These are phyloP conservation scores for Lydus trimaculatus DNA, from an alignment of 2,888 invertebrate genomes.

Conservation along the genomic window DNA sequence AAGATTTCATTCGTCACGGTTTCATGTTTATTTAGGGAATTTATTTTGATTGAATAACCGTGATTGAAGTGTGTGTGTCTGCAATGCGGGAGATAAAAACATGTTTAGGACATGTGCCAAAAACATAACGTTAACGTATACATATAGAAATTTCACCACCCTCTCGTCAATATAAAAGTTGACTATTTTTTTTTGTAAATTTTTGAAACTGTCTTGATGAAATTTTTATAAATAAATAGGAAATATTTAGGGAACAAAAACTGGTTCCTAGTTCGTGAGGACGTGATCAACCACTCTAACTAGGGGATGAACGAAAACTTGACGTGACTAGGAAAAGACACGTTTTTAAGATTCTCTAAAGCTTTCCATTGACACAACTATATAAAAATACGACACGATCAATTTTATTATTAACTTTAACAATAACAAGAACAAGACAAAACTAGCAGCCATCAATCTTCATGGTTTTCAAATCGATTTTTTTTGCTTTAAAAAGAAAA, in stretches of 20 bases:
- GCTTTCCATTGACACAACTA: background rate
- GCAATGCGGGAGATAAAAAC: background rate
- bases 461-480: background rate
- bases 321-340: background rate
- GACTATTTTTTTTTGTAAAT: background rate
- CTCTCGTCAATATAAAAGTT: background rate
- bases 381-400: background rate
- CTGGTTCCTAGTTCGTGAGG: background rate
- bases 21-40: background rate
- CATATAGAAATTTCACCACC: background rate
- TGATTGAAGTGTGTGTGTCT: background rate
- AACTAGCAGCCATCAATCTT: background rate
- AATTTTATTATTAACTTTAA: background rate
- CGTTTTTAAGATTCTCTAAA: background rate
- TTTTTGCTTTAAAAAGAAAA: background rate
- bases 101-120: background rate
- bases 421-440: background rate
- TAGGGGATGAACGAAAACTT: background rate
- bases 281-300: background rate
- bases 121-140: background rate
- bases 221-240: background rate
- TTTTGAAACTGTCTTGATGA: background rate
- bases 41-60: too few relatives aligned
- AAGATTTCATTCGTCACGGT: too few relatives aligned
- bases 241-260: background rate